Conservation (phyloP, 1,140 invertebrate species). For the Branchinecta lynchi region DNA sequence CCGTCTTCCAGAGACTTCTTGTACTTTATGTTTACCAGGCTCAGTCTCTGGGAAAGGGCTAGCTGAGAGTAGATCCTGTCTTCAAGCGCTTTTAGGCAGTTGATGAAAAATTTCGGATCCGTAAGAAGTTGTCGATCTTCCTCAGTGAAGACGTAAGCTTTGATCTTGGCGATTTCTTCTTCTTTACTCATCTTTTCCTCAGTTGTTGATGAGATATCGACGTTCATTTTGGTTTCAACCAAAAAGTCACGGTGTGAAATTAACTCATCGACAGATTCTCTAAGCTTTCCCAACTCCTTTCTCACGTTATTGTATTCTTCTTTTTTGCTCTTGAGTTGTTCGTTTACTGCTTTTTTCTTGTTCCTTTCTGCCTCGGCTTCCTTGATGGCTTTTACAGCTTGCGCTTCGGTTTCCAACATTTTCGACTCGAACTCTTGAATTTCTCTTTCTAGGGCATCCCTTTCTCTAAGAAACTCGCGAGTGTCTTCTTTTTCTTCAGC, state of each 20-base stretch:
- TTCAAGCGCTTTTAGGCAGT: neutral
- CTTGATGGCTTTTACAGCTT: constrained; percentile 1
- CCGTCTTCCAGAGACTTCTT: neutral
- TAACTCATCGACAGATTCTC: neutral
- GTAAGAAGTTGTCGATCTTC: neutral
- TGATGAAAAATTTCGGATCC: neutral
- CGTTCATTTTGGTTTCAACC: constrained; percentile 4
- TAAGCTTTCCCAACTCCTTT: constrained; percentile 15
- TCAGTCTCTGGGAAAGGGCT: neutral
- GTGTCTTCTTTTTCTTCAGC: constrained; percentile 13
- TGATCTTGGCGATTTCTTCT: neutral
- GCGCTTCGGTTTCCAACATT: neutral
- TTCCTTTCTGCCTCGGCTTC: constrained; percentile 12
- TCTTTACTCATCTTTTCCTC: neutral
- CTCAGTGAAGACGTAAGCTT: neutral
- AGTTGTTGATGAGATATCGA: neutral
- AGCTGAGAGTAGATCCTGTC: neutral
- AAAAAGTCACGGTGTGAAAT: neutral
- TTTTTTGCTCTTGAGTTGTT: constrained; percentile 2
- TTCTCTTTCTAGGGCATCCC: constrained; percentile 15
- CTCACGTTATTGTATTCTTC: constrained; percentile 15
- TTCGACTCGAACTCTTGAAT: constrained; percentile 15
- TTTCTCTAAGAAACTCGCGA: constrained; percentile 14
- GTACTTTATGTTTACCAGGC: neutral
- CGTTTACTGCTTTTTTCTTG: constrained; percentile 15